Evolutionary conservation across 2,888 invertebrate genomes (phyloP), one percentile per base, ranked within the genome.

Genomic region (Tipula confusa): DNA sequence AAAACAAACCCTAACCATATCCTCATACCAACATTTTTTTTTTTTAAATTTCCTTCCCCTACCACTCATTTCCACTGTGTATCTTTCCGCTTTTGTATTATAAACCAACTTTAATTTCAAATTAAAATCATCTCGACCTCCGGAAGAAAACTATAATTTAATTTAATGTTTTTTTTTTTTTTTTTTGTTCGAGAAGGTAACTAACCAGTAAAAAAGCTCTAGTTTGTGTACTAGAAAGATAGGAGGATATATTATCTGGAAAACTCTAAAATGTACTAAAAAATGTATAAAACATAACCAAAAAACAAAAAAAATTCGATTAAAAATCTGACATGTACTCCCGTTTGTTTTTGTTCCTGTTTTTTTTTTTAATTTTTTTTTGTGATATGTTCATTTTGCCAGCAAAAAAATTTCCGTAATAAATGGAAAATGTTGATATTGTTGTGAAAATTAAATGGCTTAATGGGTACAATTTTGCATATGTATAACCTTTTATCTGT

Each of bases 261-360:
- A 64, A 64, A 9, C 64, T 24, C 64, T 64, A 64, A 64, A n/a
- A 64, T 64, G 18, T 64, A n/a, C 24, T 24, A 64, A 64, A 64
- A 64, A n/a, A n/a, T n/a, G n/a, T 64, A 64, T 48, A 48, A 18
- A 18, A 24, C 2, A 36, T 9, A 33, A 33, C 4, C n/a, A 33
- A 36, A 43, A 43, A 43, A 43, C 43, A 43, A 43, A 24, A 24
- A 64, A 64, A 64, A 64, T 64, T 64, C 64, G 64, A 64, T 64
- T 64, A 64, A 64, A 64, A 64, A 64, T 64, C 64, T 64, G 64
- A 24, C 64, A 64, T 64, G 64, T 64, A 64, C n/a, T 64, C 11
- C 33, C 24, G 64, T 64, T 64, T n/a, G n/a, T n/a, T 64, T 64
- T 64, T 24, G 24, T 24, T 24, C 64, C 7, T 24, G 24, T 64